phyloP scores from a whole-genome alignment of 2,888 invertebrate genomes.

The Diploptera punctata region DNA sequence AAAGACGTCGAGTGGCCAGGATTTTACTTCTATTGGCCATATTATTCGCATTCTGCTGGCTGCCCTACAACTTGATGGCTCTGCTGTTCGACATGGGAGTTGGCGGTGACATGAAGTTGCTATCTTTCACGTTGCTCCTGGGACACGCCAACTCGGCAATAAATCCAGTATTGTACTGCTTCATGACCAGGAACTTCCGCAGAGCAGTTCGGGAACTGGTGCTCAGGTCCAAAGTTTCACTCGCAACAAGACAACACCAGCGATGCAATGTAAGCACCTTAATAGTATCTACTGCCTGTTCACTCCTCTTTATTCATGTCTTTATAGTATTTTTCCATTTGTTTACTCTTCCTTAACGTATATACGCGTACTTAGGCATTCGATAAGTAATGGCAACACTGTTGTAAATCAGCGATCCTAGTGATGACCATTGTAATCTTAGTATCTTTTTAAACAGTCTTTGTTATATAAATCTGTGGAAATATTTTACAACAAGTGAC shows the following conservation, averaged over 20 bases:
- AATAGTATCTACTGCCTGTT: too few species aligned
- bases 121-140: conserved; percentile 71
- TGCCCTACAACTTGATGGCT: conserved; percentile 75
- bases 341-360: too few species aligned
- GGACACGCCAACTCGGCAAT: conserved; percentile 80
- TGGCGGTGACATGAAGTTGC: conserved; percentile 45
- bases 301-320: too few species aligned
- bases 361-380: too few species aligned
- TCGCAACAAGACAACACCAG: conserved; percentile 45
- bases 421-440: too few species aligned
- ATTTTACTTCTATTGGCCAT: conserved; percentile 75
- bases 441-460: too few species aligned
- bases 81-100: conserved; percentile 63
- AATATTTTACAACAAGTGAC: too few species aligned
- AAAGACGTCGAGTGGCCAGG: conserved; percentile 76
- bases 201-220: conserved; percentile 66
- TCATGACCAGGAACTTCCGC: conserved; percentile 76
- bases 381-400: too few species aligned
- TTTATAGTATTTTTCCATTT: too few species aligned
- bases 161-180: conserved; percentile 78
- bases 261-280: conserved; percentile 50
- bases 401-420: too few species aligned
- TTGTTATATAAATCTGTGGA: too few species aligned
- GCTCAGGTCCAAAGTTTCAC: conserved; percentile 36
- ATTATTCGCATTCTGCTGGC: conserved; percentile 79